Conservation (phyloP, 2,888 invertebrate species). For the Holacanthella duospinosa region DNA sequence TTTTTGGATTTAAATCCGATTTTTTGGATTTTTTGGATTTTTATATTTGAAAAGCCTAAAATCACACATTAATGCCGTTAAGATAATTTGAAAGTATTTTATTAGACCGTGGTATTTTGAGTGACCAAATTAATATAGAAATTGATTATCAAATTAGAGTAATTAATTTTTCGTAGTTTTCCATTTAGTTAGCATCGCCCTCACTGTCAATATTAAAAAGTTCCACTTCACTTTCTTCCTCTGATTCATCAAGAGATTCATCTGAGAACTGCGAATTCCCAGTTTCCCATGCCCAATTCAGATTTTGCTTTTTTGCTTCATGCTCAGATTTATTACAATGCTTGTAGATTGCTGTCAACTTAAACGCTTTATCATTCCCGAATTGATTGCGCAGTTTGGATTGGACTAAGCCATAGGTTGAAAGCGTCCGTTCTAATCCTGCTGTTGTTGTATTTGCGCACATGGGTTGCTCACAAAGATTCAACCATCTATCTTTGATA, state of each 20-base stretch:
- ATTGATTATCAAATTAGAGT: too few relatives aligned
- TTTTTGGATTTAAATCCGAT: too few relatives aligned
- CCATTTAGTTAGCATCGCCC: too few relatives aligned
- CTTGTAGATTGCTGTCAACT: background rate
- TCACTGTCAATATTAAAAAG: too few relatives aligned
- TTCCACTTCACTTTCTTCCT: constrained; percentile 1
- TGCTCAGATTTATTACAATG: background rate
- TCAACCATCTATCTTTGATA: background rate
- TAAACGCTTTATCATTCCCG: constrained; percentile 5
- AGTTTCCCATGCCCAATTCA: background rate
- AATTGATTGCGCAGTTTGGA: constrained; percentile 5
- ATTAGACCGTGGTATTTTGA: too few relatives aligned
- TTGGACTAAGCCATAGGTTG: constrained; percentile 6
- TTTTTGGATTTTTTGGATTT: too few relatives aligned
- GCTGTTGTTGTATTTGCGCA: constrained; percentile 3
- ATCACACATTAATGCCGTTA: too few relatives aligned
- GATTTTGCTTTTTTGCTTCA: background rate
- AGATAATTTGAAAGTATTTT: too few relatives aligned
- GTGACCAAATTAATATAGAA: too few relatives aligned
- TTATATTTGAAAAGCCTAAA: too few relatives aligned
- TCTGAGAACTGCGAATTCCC: too few relatives aligned
- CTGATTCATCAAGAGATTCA: background rate
- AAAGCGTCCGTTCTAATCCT: constrained; percentile 7
- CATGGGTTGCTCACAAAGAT: background rate
- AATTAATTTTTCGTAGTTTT: too few relatives aligned